These are phyloP conservation scores for Scophthalmus maximus DNA, from an alignment of 2,113 vertebrate genomes.

Conservation along the genomic window DNA sequence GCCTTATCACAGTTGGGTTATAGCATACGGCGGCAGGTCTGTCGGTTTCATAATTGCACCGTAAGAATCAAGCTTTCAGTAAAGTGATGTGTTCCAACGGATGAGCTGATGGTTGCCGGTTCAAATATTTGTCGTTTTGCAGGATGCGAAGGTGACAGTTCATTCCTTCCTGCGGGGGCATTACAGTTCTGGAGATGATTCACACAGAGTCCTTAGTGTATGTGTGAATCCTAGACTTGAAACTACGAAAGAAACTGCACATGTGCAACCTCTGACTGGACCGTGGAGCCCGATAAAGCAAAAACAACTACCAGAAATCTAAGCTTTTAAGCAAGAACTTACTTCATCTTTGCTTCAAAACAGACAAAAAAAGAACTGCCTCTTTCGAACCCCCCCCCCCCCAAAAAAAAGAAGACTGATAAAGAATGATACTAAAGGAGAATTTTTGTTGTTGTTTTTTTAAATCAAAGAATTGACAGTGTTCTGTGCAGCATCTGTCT, in stretches of 20 bases:
- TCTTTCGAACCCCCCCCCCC: background rate
- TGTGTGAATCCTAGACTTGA: background rate
- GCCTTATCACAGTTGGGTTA: constrained; percentile 12
- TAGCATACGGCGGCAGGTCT: background rate
- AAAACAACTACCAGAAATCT: constrained; percentile 4
- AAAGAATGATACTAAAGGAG: background rate
- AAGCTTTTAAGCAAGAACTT: background rate
- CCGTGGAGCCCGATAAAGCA: background rate
- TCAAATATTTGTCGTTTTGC: background rate
- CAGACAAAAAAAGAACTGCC: background rate
- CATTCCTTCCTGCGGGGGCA: background rate
- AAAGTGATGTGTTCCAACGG: constrained; percentile 33
- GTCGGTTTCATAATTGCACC: constrained; percentile 37
- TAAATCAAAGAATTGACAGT: constrained; percentile 38
- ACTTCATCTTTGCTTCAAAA: constrained; percentile 15
- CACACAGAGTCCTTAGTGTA: background rate
- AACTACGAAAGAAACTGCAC: background rate
- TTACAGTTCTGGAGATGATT: background rate
- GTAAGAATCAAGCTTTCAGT: constrained; percentile 19
- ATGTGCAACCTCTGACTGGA: background rate
- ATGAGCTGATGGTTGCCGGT: constrained; percentile 5
- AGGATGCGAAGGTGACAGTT: background rate
- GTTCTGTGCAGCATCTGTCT: constrained; percentile 18
- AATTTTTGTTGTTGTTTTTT: too few species aligned
- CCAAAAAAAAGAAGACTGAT: background rate